phyloP scores from a whole-genome alignment of 1,140 invertebrate species.

The Camponotus pennsylvanicus region DNA sequence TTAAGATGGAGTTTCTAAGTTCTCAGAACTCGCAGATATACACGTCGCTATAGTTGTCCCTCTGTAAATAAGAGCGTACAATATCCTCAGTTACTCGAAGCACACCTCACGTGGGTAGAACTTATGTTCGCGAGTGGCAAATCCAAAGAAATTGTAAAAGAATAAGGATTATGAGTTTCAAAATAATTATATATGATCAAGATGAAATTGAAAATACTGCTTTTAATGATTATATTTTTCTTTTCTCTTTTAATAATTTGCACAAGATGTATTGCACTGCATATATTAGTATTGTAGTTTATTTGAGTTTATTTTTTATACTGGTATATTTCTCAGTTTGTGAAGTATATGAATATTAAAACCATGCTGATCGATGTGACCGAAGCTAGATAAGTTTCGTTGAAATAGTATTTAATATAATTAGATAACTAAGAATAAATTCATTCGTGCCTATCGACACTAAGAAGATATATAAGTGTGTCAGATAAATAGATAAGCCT shows the following conservation, averaged over 20 bases:
- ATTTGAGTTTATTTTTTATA: background rate
- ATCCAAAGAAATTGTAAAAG: background rate
- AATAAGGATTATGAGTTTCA: background rate
- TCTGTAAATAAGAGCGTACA: constrained; percentile 44
- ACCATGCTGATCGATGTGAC: background rate
- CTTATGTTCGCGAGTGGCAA: constrained; percentile 16
- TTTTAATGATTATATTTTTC: background rate
- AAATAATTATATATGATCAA: background rate
- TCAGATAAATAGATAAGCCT: constrained; percentile 60
- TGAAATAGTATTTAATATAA: constrained; percentile 25
- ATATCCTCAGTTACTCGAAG: constrained; percentile 41
- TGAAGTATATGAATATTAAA: background rate
- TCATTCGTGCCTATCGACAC: constrained; percentile 42
- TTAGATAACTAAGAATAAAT: constrained; percentile 30
- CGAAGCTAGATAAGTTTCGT: constrained; percentile 5
- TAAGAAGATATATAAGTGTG: constrained; percentile 72
- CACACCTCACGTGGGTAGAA: background rate
- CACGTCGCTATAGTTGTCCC: constrained; percentile 30
- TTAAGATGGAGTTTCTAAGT: constrained; percentile 60
- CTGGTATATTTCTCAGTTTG: background rate
- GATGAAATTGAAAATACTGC: background rate
- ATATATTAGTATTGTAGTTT: background rate
- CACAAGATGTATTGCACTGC: background rate
- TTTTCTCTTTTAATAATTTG: background rate
- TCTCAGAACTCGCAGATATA: constrained; percentile 46